These are phyloP conservation scores for Stegodyphus dumicola DNA, from an alignment of 1,140 invertebrate genomes.

Conservation along the genomic window DNA sequence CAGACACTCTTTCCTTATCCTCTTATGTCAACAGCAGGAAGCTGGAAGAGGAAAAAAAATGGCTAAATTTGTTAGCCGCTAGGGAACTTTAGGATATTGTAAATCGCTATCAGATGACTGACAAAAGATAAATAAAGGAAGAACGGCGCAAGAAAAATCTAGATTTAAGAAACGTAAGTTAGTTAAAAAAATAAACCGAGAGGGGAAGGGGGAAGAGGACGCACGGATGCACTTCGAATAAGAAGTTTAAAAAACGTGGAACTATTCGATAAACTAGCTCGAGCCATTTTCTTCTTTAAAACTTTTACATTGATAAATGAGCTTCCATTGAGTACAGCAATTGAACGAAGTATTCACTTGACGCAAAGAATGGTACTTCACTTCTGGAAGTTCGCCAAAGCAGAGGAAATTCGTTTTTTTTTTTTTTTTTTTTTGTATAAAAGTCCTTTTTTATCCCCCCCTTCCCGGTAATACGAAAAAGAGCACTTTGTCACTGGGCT, in stretches of 20 bases:
- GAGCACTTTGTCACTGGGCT: slow-evolving; percentile 9
- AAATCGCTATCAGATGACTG: background rate
- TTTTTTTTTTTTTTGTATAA: background rate
- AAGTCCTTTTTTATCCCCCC: no score
- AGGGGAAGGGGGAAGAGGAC: no score
- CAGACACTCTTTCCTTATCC: background rate
- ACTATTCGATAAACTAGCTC: slow-evolving; percentile 21
- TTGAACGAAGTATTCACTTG: slow-evolving; percentile 16
- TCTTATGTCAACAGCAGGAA: no score
- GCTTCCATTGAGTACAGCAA: slow-evolving; percentile 3
- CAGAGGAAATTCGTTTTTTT: background rate
- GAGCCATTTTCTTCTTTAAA: background rate
- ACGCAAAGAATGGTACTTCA: slow-evolving; percentile 6
- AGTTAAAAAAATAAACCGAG: no score
- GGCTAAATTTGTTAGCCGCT: background rate
- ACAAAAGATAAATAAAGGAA: background rate
- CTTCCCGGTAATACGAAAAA: background rate
- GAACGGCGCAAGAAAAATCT: background rate
- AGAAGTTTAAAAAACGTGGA: background rate
- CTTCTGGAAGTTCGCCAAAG: slow-evolving; percentile 15
- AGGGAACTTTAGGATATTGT: background rate
- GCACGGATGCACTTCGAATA: no score
- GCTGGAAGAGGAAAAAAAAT: no score
- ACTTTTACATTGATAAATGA: slow-evolving; percentile 34
- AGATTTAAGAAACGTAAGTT: no score